Evolutionary conservation across 1,140 invertebrate species (phyloP).

Genomic region (Uloborus diversus): DNA sequence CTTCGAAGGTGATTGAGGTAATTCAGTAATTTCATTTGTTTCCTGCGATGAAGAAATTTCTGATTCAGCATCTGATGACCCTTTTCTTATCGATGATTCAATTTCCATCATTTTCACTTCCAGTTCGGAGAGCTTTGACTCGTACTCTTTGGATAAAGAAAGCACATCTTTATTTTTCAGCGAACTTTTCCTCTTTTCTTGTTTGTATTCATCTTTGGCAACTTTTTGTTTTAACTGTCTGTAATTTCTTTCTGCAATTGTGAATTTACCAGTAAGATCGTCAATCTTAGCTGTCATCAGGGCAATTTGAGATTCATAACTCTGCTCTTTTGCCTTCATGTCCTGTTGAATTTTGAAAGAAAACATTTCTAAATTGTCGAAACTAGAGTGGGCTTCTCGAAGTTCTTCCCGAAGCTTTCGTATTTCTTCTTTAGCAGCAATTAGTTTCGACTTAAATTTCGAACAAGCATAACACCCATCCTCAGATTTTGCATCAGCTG

Average conservation of each 20-base stretch:
- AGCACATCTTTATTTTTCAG: conserved; percentile 81
- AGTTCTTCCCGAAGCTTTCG: conserved; percentile 82
- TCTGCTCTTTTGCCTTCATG: conserved; percentile 74
- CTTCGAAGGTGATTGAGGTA: background rate
- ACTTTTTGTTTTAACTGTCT: conserved; percentile 80
- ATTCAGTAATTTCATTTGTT: background rate
- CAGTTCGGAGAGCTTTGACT: conserved; percentile 80
- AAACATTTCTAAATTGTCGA: conserved; percentile 80
- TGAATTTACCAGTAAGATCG: conserved; percentile 83
- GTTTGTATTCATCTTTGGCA: conserved; percentile 76
- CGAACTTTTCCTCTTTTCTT: conserved; percentile 78
- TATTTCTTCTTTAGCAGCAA: conserved; percentile 79
- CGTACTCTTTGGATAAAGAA: conserved; percentile 80
- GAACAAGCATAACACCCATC: conserved; percentile 8
- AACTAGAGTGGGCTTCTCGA: conserved; percentile 79
- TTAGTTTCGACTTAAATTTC: conserved; percentile 10
- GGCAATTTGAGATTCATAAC: conserved; percentile 78
- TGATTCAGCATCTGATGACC: background rate
- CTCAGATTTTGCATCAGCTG: background rate
- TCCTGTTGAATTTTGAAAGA: conserved; percentile 79
- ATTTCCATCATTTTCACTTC: conserved; percentile 78
- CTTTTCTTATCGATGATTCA: conserved; percentile 64
- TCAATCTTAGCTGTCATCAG: conserved; percentile 83
- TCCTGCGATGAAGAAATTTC: background rate
- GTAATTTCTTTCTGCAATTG: conserved; percentile 81